Conservation (phyloP, 2,113 vertebrate species). For the Chascanopsetta lugubris region DNA sequence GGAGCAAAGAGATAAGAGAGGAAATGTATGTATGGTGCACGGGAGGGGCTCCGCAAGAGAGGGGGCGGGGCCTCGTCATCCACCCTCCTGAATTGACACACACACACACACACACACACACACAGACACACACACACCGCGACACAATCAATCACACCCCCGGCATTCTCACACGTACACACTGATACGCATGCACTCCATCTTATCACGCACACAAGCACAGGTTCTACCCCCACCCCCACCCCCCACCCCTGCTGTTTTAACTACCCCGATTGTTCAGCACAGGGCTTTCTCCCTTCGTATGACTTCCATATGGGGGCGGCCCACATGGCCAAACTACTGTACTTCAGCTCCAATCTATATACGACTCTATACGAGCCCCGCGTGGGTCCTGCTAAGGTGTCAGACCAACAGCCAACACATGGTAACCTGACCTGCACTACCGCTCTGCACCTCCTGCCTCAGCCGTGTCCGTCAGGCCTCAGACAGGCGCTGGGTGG, state of each 20-base stretch:
- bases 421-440: conserved; percentile 62
- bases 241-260: conserved; percentile 51
- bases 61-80: conserved; percentile 47
- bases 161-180: conserved; percentile 52
- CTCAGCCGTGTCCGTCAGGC: conserved; percentile 53
- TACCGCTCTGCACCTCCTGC: conserved; percentile 36
- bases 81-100: conserved; percentile 43
- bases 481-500: background rate
- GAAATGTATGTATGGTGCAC: background rate
- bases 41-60: conserved; percentile 14
- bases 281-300: conserved; percentile 28
- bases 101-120: conserved; percentile 25
- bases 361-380: conserved; percentile 50
- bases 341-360: conserved; percentile 60
- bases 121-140: conserved; percentile 28
- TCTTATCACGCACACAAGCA: conserved; percentile 24
- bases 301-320: conserved; percentile 75
- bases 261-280: conserved; percentile 66
- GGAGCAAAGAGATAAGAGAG: conserved; percentile 16
- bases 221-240: conserved; percentile 21
- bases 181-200: conserved; percentile 33
- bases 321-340: conserved; percentile 51
- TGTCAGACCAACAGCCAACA: conserved; percentile 58
- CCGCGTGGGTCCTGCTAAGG: conserved; percentile 49
- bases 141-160: conserved; percentile 14